phyloP scores from a whole-genome alignment of 1,140 invertebrate genomes.

The Drosophila parvula region DNA sequence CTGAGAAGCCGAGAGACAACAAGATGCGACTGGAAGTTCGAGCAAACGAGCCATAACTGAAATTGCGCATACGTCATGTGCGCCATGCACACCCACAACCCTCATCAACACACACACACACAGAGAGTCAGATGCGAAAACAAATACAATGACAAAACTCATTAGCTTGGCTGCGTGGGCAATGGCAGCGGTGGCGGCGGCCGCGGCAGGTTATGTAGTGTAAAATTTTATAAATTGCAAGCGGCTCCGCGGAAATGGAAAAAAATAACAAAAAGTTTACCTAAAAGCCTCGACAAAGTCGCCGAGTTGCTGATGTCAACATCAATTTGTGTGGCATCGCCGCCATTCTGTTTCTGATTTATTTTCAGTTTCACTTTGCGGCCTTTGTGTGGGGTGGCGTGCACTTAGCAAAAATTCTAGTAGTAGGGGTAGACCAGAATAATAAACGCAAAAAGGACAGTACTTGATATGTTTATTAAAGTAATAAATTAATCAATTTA shows the following conservation, averaged over 20 bases:
- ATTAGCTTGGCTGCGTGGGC: constrained; percentile 41
- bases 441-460: neutral
- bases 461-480: neutral
- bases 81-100: constrained; percentile 26
- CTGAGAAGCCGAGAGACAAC: constrained; percentile 50
- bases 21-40: constrained; percentile 47
- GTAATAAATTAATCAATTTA: neutral
- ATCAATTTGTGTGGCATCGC: constrained; percentile 47
- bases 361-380: constrained; percentile 70
- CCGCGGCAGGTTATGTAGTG: constrained; percentile 56
- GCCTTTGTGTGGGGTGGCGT: constrained; percentile 27
- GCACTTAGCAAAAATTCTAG: neutral
- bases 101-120: constrained; percentile 13
- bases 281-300: constrained; percentile 48
- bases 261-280: constrained; percentile 32
- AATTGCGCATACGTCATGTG: constrained; percentile 78
- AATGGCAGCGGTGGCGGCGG: constrained; percentile 8
- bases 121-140: constrained; percentile 20
- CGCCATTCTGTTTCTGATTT: constrained; percentile 58
- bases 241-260: constrained; percentile 16
- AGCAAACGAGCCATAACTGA: constrained; percentile 71
- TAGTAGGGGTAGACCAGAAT: neutral
- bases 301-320: constrained; percentile 56
- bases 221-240: constrained; percentile 76
- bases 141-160: constrained; percentile 60